Percentiles rank a stretch among this genome's conserved stretches.
Evolutionary conservation across 2,888 invertebrate species (phyloP).

Genomic region (Cryptocephalus moraei): DNA sequence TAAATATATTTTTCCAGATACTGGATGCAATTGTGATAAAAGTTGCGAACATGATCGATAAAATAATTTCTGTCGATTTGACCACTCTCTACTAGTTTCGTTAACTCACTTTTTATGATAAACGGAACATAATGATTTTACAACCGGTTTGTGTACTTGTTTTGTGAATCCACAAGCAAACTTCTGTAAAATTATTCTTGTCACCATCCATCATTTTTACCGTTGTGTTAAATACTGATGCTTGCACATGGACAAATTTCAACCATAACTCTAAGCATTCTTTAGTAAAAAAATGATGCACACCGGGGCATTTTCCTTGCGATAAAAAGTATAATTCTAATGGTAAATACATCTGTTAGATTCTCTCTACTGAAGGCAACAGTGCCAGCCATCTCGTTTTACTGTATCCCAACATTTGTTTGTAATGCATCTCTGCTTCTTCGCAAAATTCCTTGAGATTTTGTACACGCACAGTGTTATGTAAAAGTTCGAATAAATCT

Average conservation of each 20-base stretch:
- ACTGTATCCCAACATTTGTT: constrained; percentile 6
- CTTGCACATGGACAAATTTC: neutral
- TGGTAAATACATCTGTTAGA: constrained; percentile 1
- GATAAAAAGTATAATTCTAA: constrained; percentile 7
- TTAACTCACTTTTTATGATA: neutral
- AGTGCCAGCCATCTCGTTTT: constrained; percentile 7
- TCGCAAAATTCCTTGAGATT: no score
- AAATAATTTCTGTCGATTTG: neutral
- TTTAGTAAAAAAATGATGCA: neutral
- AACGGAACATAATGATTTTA: neutral
- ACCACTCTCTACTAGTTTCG: neutral
- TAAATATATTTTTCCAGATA: neutral
- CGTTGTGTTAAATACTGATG: neutral
- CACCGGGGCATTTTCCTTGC: constrained; percentile 4
- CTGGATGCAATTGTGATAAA: neutral
- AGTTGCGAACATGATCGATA: no score
- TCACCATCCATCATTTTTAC: neutral
- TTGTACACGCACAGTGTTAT: no score
- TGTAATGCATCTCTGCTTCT: constrained; percentile 2
- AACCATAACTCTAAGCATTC: neutral
- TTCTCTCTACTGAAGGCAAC: constrained; percentile 5
- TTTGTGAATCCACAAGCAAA: neutral
- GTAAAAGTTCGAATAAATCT: no score
- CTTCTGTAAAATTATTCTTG: neutral
- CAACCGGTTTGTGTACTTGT: neutral